phyloP scores from a whole-genome alignment of 2,888 invertebrate genomes.

The Timema cristinae region DNA sequence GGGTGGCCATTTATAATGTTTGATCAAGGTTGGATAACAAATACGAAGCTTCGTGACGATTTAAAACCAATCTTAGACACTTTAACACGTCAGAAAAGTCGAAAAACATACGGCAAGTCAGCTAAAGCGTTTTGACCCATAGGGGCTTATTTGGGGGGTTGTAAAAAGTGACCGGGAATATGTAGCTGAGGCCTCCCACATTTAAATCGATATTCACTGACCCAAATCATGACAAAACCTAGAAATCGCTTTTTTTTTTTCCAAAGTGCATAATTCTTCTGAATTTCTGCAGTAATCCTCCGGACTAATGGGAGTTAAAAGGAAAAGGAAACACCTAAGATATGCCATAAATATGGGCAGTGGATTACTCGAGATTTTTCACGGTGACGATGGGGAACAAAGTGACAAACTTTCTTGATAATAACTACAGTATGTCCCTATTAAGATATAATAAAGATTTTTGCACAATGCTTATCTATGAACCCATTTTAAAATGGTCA shows the following conservation, averaged over 20 bases:
- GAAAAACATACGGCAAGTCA: neutral
- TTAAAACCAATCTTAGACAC: neutral
- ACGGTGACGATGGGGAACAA: no score
- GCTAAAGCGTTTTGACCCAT: neutral
- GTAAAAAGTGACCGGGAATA: neutral
- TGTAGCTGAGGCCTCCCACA: neutral
- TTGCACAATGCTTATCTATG: no score
- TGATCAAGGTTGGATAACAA: neutral
- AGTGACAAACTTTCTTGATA: no score
- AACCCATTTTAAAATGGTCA: no score
- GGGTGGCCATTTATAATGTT: neutral
- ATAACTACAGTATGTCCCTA: no score
- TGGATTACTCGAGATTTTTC: no score
- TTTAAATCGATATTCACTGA: neutral
- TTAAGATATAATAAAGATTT: no score
- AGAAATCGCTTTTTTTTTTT: slow-evolving; percentile 3
- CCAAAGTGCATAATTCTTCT: slow-evolving; percentile 12
- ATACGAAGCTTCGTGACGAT: neutral
- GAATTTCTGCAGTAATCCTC: no score
- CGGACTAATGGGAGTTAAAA: no score
- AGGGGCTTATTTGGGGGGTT: neutral
- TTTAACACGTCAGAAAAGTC: neutral
- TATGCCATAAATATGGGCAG: no score
- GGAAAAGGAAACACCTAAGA: no score
- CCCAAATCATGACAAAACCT: neutral